phyloP scores from a whole-genome alignment of 2,113 vertebrate species.

The Dipodomys stephensi region DNA sequence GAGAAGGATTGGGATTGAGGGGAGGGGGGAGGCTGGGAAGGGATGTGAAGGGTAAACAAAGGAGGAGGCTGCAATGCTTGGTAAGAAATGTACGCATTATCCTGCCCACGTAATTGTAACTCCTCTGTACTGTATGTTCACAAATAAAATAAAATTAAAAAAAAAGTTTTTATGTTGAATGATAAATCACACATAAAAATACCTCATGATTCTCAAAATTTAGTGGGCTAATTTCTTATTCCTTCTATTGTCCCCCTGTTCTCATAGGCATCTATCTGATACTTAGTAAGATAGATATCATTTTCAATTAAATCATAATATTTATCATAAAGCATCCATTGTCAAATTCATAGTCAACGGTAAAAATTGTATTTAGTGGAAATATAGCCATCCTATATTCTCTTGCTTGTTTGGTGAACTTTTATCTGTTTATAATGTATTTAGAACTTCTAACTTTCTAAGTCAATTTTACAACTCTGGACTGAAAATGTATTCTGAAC shows the following conservation, averaged over 20 bases:
- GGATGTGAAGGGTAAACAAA: no score
- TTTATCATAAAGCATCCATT: neutral
- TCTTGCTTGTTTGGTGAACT: neutral
- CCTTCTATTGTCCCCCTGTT: neutral
- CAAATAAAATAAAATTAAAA: no score
- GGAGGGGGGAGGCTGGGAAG: no score
- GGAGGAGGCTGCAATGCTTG: no score
- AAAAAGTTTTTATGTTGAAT: neutral
- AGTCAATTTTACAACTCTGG: constrained; percentile 1
- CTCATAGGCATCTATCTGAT: neutral
- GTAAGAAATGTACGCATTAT: no score
- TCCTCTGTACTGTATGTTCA: no score
- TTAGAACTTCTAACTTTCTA: neutral
- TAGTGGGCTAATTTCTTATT: neutral
- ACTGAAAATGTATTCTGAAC: constrained; percentile 14
- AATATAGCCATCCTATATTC: neutral
- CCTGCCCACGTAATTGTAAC: no score
- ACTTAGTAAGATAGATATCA: constrained; percentile 16
- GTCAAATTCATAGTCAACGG: neutral
- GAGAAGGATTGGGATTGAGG: no score
- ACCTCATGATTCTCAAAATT: neutral
- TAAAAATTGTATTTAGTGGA: neutral
- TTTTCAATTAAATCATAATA: constrained; percentile 11
- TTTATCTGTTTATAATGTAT: neutral
- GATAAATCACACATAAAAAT: neutral